Evolutionary conservation across 2,797 vertebrate species (phyloP), one percentile per base, ranked within the genome.

Genomic region (Clarias pachynema): DNA sequence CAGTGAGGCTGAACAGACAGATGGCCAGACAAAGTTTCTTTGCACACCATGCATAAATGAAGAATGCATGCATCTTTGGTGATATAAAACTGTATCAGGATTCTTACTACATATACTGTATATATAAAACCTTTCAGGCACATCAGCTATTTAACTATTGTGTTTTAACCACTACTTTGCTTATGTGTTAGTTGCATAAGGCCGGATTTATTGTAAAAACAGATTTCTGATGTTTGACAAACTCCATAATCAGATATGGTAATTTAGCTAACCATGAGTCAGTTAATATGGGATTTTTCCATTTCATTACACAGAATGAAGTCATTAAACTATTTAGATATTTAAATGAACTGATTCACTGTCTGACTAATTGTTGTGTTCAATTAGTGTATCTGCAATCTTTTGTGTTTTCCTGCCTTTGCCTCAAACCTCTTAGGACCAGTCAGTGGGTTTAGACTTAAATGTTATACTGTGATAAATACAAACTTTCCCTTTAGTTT

Each of bases 1-100:
- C 88, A 84, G 90, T 84, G 89, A 83, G 82, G 79, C 86, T 83
- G 31, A 89, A 87, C 80, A 87, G 92, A 93, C 94, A 96, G 93
- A 95, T 95, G 95, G 93, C 82, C 91, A 84, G 86, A 86, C 89
- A 90, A 90, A 80, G 86, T 87, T 87, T 82, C 81, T 85, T 88
- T 89, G 87, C 89, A 88, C 87, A 85, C 79, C 40, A 22, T 81
- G 56, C 73, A 57, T 2, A 31, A 57, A 0, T 31, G 53, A 18
- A 57, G 62, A 62, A 62, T 40, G 40, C 75, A 62, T 79, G 24
- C 29, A 78, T 78, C 9, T 34, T 24, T 26, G 59, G 24, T 78
- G 49, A 60, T 40, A 7, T 34, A 66, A 86, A 70, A 70, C 44
- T 69, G 20, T n/a, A 62, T 79, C 12, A 79, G 2, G 16, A 6